Conservation (phyloP, 2,797 vertebrate species). For the Enteromius viviparus region DNA sequence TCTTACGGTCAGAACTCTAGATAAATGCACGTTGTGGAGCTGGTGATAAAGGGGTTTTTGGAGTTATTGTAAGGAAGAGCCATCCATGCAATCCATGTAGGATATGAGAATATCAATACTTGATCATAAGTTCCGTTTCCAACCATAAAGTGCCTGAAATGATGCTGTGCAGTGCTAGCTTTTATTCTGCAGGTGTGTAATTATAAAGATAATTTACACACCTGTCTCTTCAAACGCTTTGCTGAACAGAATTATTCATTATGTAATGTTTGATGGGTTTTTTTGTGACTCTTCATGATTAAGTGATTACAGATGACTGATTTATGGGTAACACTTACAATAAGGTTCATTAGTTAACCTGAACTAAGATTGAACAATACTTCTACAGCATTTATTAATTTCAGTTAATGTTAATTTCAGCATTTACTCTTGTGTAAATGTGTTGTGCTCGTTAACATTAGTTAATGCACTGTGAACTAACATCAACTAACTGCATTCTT, state of each 20-base stretch:
- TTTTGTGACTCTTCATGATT: too few relatives aligned
- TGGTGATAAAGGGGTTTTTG: not conserved
- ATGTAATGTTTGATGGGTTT: too few relatives aligned
- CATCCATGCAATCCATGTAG: not conserved
- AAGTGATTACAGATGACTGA: not conserved
- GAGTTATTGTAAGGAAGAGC: conserved; percentile 34
- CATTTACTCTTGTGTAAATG: too few relatives aligned
- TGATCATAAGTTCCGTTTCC: not conserved
- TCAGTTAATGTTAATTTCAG: too few relatives aligned
- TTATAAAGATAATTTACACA: not conserved
- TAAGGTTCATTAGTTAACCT: too few relatives aligned
- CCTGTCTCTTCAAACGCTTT: not conserved
- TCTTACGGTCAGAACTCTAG: not conserved
- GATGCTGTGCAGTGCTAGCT: not conserved
- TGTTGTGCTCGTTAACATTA: too few relatives aligned
- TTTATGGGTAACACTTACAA: too few relatives aligned
- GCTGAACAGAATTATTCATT: not conserved
- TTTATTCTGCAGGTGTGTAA: not conserved
- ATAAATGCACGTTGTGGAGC: not conserved
- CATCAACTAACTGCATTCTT: too few relatives aligned
- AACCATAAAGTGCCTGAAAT: not conserved
- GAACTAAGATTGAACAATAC: too few relatives aligned
- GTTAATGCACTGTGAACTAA: too few relatives aligned
- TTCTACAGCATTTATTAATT: too few relatives aligned
- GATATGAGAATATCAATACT: not conserved